phyloP scores from a whole-genome alignment of 2,113 vertebrate genomes.

The Cebus imitator region DNA sequence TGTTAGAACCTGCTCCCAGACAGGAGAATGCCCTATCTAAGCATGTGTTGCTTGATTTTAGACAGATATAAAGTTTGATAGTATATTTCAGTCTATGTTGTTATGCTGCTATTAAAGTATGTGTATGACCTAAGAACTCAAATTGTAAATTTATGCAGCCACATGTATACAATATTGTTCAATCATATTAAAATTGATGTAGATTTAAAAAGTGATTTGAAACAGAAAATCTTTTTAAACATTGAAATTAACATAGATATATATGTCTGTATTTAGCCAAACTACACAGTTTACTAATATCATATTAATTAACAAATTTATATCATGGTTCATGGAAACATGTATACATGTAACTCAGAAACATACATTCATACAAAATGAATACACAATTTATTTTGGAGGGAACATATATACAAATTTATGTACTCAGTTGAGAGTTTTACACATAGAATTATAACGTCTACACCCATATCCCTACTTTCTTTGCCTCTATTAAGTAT shows the following conservation, averaged over 20 bases:
- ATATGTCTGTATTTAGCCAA: neutral
- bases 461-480: neutral
- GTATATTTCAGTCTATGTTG: neutral
- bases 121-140: neutral
- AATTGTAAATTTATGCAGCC: neutral
- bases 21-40: neutral
- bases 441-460: neutral
- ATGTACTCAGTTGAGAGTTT: neutral
- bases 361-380: neutral
- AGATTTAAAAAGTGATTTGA: neutral
- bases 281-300: neutral
- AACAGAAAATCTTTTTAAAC: neutral
- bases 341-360: too few species aligned
- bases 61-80: neutral
- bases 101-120: neutral
- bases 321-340: neutral
- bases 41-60: neutral
- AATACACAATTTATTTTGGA: neutral
- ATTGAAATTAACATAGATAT: neutral
- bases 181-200: neutral
- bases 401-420: neutral
- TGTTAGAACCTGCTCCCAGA: neutral
- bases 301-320: neutral
- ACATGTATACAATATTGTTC: neutral
- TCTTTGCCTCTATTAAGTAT: neutral